Percentiles rank a stretch among this genome's conserved stretches.
Conservation (phyloP, 1,140 invertebrate genomes). For the Drosophila trapezifrons region DNA sequence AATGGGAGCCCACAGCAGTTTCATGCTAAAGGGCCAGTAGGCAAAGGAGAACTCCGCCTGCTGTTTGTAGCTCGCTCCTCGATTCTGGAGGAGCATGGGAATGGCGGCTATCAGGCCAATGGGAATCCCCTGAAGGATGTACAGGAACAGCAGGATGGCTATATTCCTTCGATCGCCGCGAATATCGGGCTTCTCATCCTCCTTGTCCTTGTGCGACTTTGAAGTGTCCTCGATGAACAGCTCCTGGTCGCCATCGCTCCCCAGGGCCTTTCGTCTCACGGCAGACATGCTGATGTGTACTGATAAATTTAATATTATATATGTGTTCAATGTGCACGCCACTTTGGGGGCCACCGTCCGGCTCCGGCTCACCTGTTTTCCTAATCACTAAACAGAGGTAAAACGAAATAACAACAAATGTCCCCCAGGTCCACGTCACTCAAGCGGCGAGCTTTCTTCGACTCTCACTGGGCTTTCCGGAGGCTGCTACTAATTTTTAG, state of each 20-base stretch:
- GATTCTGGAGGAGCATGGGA: conserved; percentile 97
- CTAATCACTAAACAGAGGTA: conserved; percentile 31
- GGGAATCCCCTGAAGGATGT: conserved; percentile 98
- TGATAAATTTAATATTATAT: not conserved
- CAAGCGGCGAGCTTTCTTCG: conserved; percentile 12
- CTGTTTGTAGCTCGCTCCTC: conserved; percentile 94
- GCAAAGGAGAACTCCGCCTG: conserved; percentile 99
- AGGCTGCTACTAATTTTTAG: not conserved
- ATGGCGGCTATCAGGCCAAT: conserved; percentile 96
- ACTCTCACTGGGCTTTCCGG: not conserved
- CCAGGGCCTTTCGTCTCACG: conserved; percentile 22
- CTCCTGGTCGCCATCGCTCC: conserved; percentile 18
- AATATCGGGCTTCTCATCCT: conserved; percentile 84
- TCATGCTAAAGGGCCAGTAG: conserved; percentile 98
- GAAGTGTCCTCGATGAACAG: conserved; percentile 21
- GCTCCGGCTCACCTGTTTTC: conserved; percentile 34
- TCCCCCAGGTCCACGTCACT: conserved; percentile 43
- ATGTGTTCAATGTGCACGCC: not conserved
- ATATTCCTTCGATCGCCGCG: conserved; percentile 92
- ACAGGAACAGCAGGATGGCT: conserved; percentile 94
- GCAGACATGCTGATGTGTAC: conserved; percentile 27
- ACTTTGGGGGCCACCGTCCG: conserved; percentile 2
- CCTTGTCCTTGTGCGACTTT: conserved; percentile 14
- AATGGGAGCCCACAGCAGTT: conserved; percentile 98
- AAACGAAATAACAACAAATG: conserved; percentile 37